Evolutionary conservation across 1,140 invertebrate species (phyloP), one percentile per base, ranked within the genome.

Genomic region (Dendrolimus kikuchii): DNA sequence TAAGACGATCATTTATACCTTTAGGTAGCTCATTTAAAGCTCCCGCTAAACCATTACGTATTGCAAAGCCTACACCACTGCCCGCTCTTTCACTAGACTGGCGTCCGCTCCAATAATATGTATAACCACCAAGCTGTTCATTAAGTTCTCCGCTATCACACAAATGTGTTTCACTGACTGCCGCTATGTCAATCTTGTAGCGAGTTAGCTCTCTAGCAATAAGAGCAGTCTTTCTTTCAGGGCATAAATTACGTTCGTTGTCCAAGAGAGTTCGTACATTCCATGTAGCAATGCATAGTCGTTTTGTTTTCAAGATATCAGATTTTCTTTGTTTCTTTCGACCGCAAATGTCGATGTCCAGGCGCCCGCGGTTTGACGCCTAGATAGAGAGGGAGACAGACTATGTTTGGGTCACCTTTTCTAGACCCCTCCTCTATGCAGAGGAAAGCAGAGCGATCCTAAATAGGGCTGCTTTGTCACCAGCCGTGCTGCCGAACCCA

Each of bases 401-500:
- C 61, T 63, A 52, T 61, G 39, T 67, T 62, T 66, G 23, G 58
- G 58, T 49, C 60, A 66, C 60, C 55, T 60, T 62, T 65, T 65
- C 62, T 66, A 66, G 57, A 40, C 64, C 64, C 60, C 49, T 62
- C 60, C 60, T 41, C 60, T 44, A 40, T 45, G 37, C 43, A 44
- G 57, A 41, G 57, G 60, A 60, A 60, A 66, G 64, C 64, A 66
- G 60, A 55, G 60, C 50, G 57, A 38, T 62, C 57, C 64, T 64
- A 23, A 23, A 23, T 23, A 23, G 23, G 23, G 23, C 23, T 23
- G 23, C 23, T 23, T 23, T 23, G 23, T 63, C 53, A 37, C 39
- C 50, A 51, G 38, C 7, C 23, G 53, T 56, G 57, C 51, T 56
- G 53, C 54, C 54, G 55, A 61, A 51, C 40, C 53, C 44, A n/a